Evolutionary conservation across 2,113 vertebrate species (phyloP), one percentile per base, ranked within the genome.

Genomic region (Rhegmatorhina hoffmannsi): DNA sequence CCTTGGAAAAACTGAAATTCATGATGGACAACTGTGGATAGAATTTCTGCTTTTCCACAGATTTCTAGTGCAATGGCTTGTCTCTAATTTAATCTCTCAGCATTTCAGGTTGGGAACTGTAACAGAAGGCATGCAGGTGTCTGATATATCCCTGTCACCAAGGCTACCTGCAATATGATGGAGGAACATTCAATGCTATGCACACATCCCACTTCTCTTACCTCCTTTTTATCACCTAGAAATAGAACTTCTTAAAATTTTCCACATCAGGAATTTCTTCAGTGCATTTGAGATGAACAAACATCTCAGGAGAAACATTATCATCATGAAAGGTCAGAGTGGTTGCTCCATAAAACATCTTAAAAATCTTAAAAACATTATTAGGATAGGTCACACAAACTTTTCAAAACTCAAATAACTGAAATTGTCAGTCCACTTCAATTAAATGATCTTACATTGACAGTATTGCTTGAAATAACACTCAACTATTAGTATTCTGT

Each of bases 251-350:
- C 74, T 80, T 76, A 79, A 83, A 91, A 79, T 87, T 86, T 91
- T 88, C 55, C 85, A 77, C 68, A 80, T 24, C 38, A 77, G 59
- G 59, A 93, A 77, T 90, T 84, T 93, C 84, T 87, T 92, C 91
- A 84, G 80, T 90, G 59, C 52, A n/a, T 88, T 74, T 88, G 60
- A 90, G 75, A 88, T 75, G 90, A 95, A 63, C 74, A 94, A 83
- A 85, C 62, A 87, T 52, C 76, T 88, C 72, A 72, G 43, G 82
- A 92, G 82, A 90, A 93, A 90, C 13, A 63, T 72, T 24, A 86
- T 70, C 72, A 44, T 52, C 76, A 49, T 23, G 28, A 95, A 92
- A 93, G 92, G 79, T 92, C 87, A 85, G 18, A 77, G 52, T 34
- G 38, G 50, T 36, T 91, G 62, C 60, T 86, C 68, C 80, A 56